A percentile compares a stretch with the other conserved stretches of the same genome.
Conservation (phyloP, 2,888 invertebrate genomes). For the Eupelmus urozonus region DNA sequence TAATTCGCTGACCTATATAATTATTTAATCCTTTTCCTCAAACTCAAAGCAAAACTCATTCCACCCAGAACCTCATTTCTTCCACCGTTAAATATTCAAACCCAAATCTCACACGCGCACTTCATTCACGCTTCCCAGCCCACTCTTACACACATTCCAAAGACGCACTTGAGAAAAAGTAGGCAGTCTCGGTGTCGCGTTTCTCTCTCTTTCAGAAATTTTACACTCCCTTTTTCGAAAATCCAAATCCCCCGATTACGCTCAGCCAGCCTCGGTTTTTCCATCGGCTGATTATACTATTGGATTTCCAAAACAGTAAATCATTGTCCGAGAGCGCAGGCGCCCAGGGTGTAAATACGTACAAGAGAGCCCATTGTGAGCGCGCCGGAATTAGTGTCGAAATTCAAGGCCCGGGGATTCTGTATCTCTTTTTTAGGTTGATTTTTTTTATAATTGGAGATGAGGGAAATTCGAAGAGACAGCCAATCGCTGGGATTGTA, state of each 20-base stretch:
- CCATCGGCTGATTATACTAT: slow-evolving; percentile 26
- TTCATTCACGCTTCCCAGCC: neutral
- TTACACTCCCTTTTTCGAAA: slow-evolving; percentile 25
- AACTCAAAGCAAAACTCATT: no score
- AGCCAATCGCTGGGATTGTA: slow-evolving; percentile 48
- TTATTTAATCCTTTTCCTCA: no score
- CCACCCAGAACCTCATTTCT: no score
- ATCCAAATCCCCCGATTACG: slow-evolving; percentile 14
- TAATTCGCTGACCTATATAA: no score
- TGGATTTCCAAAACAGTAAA: slow-evolving; percentile 50
- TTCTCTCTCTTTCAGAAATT: slow-evolving; percentile 18
- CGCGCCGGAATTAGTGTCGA: slow-evolving; percentile 42
- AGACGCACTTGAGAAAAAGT: neutral
- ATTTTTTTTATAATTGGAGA: slow-evolving; percentile 36
- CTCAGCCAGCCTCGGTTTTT: slow-evolving; percentile 18
- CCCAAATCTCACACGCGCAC: neutral
- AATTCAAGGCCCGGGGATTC: slow-evolving; percentile 31
- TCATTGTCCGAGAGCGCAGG: slow-evolving; percentile 20
- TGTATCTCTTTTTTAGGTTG: neutral
- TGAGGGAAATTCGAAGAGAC: slow-evolving; percentile 49
- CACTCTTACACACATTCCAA: neutral
- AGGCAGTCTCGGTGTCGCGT: neutral
- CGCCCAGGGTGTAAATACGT: slow-evolving; percentile 11
- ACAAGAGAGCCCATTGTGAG: no score
- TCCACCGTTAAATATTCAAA: neutral